phyloP scores from a whole-genome alignment of 2,797 vertebrate genomes.

The Eremophila alpestris region DNA sequence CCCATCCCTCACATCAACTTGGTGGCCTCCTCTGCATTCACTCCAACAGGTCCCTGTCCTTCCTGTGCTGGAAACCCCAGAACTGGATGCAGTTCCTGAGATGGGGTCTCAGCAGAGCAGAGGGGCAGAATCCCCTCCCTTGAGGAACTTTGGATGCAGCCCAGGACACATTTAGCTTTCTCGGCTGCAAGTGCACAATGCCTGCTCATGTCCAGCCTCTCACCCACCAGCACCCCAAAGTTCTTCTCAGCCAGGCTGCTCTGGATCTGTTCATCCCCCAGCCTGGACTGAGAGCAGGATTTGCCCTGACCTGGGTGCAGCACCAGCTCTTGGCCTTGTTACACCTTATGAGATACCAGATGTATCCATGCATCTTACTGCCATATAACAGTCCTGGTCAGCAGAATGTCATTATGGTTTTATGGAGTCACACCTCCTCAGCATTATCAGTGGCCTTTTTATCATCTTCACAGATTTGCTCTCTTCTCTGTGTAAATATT shows the following conservation, averaged over 20 bases:
- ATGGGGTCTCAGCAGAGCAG: not conserved
- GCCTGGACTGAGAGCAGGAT: too few relatives aligned
- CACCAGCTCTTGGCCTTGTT: not conserved
- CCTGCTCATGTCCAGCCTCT: not conserved
- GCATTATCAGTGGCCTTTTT: not conserved
- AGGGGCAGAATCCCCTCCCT: not conserved
- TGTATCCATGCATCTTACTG: not conserved
- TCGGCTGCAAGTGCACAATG: not conserved
- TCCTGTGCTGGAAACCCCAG: not conserved
- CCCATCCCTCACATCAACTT: not conserved
- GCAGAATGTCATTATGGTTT: not conserved
- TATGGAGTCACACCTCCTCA: not conserved
- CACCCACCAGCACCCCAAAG: not conserved
- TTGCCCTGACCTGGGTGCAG: not conserved
- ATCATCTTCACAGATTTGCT: not conserved
- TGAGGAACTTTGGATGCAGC: fast-evolving
- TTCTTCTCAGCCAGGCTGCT: not conserved
- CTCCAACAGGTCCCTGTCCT: not conserved
- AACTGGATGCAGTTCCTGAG: not conserved
- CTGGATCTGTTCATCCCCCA: not conserved
- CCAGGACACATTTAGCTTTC: not conserved
- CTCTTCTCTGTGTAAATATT: not conserved
- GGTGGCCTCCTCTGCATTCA: not conserved
- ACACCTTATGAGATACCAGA: not conserved
- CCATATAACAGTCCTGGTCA: not conserved